Evolutionary conservation across 2,888 invertebrate species (phyloP), one percentile per base, ranked within the genome.

Genomic region (Adineta ricciae): DNA sequence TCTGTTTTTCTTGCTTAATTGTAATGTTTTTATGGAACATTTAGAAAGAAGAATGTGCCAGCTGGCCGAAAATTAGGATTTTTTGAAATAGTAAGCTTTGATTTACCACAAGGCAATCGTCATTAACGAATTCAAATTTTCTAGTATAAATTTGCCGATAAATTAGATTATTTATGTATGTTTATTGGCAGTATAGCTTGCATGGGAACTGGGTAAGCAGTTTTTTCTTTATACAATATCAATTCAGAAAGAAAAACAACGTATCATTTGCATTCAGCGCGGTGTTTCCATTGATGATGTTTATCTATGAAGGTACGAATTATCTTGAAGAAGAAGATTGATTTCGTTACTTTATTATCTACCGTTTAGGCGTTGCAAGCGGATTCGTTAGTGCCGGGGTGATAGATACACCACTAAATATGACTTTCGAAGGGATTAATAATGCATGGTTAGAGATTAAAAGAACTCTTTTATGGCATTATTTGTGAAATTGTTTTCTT

Each of bases 201-300:
- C 11, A n/a, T 78, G 1, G 41, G 38, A 14, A 78, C 78, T 78
- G 78, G 64, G 64, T 64, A 32, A 64, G 32, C 19, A 64, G 27
- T 32, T 36, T 32, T 19, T 64, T 64, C 1, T 16, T 49, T 49
- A 8, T 11, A 49, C 8, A 49, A 49, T 49, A 11, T 8, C 8
- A 14, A 11, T 64, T 27, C 32, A 27, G n/a, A 16, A 32, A 24
- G 8, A 14, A 7, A 64, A 2, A 64, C 2, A 2, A 64, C 2
- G 16, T 19, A 5, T 56, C n/a, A n/a, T n/a, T 54, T 64, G 27
- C 16, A 27, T 64, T 64, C 32, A 64, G 78, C 24, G 41, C 24
- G 36, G 41, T 41, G 14, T 78, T 78, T 78, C 78, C 78, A 38
- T 78, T 78, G 5, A 78, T 78, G 78, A 78, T 78, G 78, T 38